These are phyloP conservation scores for Dendroctonus valens DNA, from an alignment of 1,140 invertebrate species.

Conservation along the genomic window DNA sequence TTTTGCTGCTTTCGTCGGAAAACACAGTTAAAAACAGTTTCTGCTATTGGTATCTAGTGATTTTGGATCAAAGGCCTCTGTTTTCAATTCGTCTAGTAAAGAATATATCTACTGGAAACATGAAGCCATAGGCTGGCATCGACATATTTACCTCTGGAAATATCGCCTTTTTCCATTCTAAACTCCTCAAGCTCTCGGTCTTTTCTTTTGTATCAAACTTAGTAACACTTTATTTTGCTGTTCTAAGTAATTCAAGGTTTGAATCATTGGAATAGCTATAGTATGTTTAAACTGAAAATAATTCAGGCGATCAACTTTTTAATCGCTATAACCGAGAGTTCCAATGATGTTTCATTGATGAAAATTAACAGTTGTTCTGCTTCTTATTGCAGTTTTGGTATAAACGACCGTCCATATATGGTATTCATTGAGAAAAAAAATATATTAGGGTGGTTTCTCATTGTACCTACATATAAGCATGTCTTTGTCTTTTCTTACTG, in stretches of 20 bases:
- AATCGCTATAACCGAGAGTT: background rate
- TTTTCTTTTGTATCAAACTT: slow-evolving; percentile 38
- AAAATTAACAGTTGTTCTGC: background rate
- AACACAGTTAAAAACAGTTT: slow-evolving; percentile 33
- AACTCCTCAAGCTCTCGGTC: slow-evolving; percentile 40
- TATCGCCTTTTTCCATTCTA: slow-evolving; percentile 38
- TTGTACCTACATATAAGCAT: background rate
- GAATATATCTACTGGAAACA: slow-evolving; percentile 1
- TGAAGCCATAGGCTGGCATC: background rate
- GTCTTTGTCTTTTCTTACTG: too few relatives aligned
- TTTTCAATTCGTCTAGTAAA: slow-evolving; percentile 30
- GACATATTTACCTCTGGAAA: slow-evolving; percentile 35
- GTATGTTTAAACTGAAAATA: slow-evolving; percentile 34
- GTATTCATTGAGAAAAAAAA: background rate
- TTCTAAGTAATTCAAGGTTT: slow-evolving; percentile 39
- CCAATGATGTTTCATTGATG: too few relatives aligned
- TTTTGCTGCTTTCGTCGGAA: slow-evolving; percentile 9
- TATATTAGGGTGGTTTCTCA: background rate
- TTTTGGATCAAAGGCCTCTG: slow-evolving; percentile 33
- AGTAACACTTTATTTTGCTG: slow-evolving; percentile 34
- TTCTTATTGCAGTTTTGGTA: background rate
- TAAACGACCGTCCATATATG: background rate
- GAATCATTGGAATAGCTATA: slow-evolving; percentile 35
- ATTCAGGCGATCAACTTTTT: background rate
- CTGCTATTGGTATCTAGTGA: slow-evolving; percentile 6